These are phyloP conservation scores for Microtus richardsoni DNA, from an alignment of 2,113 vertebrate genomes.

Conservation along the genomic window DNA sequence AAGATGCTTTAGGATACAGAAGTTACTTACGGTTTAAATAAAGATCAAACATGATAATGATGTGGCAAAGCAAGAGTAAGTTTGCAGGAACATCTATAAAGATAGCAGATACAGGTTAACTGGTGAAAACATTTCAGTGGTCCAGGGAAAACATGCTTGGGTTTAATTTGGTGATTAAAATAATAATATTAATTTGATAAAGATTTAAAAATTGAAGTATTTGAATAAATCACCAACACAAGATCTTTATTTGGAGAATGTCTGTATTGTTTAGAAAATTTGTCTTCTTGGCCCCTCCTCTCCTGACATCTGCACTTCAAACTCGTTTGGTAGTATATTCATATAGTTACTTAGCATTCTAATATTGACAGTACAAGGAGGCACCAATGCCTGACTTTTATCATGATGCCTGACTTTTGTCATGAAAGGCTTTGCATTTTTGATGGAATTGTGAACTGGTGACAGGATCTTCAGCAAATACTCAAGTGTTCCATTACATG, in stretches of 20 bases:
- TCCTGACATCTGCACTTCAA: background rate
- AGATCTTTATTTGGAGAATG: background rate
- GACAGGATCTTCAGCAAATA: background rate
- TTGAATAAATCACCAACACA: background rate
- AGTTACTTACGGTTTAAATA: background rate
- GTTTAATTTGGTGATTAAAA: background rate
- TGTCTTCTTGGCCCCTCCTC: background rate
- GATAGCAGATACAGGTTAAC: background rate
- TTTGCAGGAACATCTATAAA: background rate
- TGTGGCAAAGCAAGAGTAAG: background rate
- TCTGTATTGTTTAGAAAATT: background rate
- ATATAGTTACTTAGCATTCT: background rate
- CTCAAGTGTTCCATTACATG: background rate
- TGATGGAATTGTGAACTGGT: rapidly evolving
- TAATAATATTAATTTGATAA: background rate
- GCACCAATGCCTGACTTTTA: background rate
- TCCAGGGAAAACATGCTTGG: background rate
- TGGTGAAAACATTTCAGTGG: background rate
- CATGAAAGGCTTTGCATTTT: background rate
- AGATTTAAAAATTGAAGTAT: background rate
- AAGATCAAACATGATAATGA: background rate
- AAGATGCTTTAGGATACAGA: background rate
- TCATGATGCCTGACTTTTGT: background rate
- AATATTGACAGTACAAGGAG: background rate
- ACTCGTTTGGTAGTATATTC: background rate